Base-by-base conservation (phyloP, 2,888 invertebrate species). In the Drosophila tanythrix region DNA sequence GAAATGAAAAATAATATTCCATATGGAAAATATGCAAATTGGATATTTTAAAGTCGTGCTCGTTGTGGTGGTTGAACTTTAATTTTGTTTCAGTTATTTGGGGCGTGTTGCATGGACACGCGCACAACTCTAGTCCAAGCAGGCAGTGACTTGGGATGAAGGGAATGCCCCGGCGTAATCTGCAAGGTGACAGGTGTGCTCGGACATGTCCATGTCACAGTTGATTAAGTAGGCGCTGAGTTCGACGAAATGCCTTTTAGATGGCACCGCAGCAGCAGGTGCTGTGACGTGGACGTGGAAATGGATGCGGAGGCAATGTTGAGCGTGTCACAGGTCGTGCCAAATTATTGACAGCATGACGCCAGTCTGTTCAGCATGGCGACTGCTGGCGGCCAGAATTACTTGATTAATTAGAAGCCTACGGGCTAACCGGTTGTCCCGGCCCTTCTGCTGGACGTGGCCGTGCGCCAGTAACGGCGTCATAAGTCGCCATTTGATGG, bases 191-290 rank as follows among this genome's bases (percentile, higher is more conserved):
- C 81, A 88, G 85, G 85, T 89, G 79, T 63, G 80, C 84, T 61
- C 72, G 82, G 82, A 79, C 88, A 87, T 88, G 83, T 81, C 81
- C 86, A 70, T 83, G 85, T 74, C 89, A 76, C 85, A 82, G 71
- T 86, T 86, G 85, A 86, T 86, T 86, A 89, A 88, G 88, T 89
- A 88, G 85, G 83, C 90, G 85, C 86, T 70, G 90, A 89, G 88
- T 81, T 88, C 90, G 88, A 88, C 81, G 81, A 89, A 86, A 86
- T 86, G 85, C 82, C 76, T 81, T 85, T 85, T 89, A 88, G 90
- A 81, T 76, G 82, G 70, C 62, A 57, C 55, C 70, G 56, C 40
- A 61, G 40, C 59, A 62, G 88, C 76, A 67, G 61, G 50, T 57
- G 76, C 52, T 46, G 21, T 35, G 31, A 38, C 51, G 18, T 21